These are phyloP conservation scores for Ancistrus triradiatus DNA, from an alignment of 2,113 vertebrate species.

Conservation along the genomic window DNA sequence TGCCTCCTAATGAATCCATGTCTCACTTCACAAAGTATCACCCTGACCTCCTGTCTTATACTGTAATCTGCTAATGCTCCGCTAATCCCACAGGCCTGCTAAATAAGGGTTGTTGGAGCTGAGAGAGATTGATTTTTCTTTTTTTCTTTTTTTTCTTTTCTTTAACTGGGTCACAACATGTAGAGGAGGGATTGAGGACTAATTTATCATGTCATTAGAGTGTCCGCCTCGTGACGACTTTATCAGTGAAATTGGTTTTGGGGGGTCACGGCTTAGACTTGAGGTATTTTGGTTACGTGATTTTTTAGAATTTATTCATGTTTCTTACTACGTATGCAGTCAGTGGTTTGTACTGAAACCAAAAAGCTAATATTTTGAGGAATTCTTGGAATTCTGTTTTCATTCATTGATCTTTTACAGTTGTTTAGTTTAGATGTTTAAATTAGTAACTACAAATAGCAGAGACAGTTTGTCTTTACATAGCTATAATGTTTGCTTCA, in stretches of 20 bases:
- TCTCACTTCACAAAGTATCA: conserved; percentile 42
- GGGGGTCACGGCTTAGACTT: no score
- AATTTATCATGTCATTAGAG: conserved; percentile 46
- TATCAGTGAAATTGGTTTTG: conserved; percentile 34
- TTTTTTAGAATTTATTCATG: no score
- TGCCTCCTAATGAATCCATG: conserved; percentile 9
- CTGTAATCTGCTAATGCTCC: conserved; percentile 56
- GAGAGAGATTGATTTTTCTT: conserved; percentile 21
- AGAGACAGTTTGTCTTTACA: no score
- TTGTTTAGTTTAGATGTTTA: no score
- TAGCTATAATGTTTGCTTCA: no score
- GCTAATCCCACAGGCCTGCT: conserved; percentile 53
- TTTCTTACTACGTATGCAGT: no score
- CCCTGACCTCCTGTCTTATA: conserved; percentile 44
- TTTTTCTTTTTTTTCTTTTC: conserved; percentile 46
- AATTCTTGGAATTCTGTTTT: no score
- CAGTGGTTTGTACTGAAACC: no score
- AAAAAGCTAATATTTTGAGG: no score
- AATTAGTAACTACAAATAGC: no score
- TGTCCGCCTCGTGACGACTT: conserved; percentile 22
- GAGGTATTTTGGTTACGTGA: no score
- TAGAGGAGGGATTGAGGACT: conserved; percentile 44
- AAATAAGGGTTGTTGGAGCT: conserved; percentile 47
- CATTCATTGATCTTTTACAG: no score
- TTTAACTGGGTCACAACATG: conserved; percentile 56